Evolutionary conservation across 2,797 vertebrate species (phyloP).

Genomic region (Spinus pinus): DNA sequence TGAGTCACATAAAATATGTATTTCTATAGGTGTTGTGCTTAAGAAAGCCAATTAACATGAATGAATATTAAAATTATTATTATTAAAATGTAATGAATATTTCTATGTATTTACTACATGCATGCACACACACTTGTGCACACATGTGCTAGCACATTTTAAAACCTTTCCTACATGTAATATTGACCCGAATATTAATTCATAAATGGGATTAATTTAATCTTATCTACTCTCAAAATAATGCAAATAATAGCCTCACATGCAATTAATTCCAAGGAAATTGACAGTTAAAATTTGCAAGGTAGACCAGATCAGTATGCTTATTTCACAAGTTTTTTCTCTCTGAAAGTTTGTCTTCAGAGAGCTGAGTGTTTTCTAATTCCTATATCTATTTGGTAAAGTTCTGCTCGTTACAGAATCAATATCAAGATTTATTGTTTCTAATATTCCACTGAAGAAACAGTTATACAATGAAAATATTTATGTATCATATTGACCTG

Average conservation of each 20-base stretch:
- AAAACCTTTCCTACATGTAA: not conserved
- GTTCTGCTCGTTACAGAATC: rapidly evolving
- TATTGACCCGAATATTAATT: not conserved
- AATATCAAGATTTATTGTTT: not conserved
- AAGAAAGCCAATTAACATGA: not conserved
- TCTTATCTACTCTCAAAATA: not conserved
- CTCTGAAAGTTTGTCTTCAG: not conserved
- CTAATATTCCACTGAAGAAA: not conserved
- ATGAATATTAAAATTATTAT: not conserved
- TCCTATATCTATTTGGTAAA: not conserved
- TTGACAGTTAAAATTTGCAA: not conserved
- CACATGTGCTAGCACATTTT: rapidly evolving
- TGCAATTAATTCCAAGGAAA: not conserved
- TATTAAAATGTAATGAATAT: not conserved
- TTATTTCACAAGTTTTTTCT: not conserved
- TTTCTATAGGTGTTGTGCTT: not conserved
- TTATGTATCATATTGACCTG: not conserved
- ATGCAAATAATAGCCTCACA: not conserved
- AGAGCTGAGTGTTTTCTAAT: not conserved
- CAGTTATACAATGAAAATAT: not conserved
- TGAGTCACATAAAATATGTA: not conserved
- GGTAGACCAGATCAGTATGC: not conserved
- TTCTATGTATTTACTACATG: not conserved
- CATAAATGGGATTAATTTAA: not conserved
- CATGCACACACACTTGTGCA: rapidly evolving